Base-by-base conservation (phyloP, 2,797 vertebrate species). In the Phoxinus dragarum region DNA sequence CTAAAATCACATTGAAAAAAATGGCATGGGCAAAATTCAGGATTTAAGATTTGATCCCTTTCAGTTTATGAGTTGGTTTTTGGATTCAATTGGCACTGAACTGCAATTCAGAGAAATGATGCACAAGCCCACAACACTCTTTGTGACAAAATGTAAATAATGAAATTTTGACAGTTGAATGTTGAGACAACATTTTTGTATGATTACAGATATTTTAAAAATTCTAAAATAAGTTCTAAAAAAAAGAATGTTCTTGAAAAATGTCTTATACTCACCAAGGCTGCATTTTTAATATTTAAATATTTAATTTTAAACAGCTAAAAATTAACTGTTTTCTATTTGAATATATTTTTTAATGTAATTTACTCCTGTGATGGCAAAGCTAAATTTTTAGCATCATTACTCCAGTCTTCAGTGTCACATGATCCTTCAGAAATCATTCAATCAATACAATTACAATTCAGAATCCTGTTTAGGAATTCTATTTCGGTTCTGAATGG, bases 231-330 rank as follows among this genome's bases (percentile, higher is more conserved):
- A 49, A 74, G 17, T 21, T 21, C 27, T 6, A 73, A 31, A 73
- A 47, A 38, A 38, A 38, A 42, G 4, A 44, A 44, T 44, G 40
- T 44, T n/a, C 44, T 71, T 16, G 9, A 4, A 10, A 72, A 44
- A 9, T 0, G 12, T 5, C n/a, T 54, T 52, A 52, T 0, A 1
- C 14, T 14, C 1, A 4, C 1, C 56, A n/a, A 27, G 10, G 23
- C 56, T 59, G n/a, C n/a, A 4, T 72, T 72, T 47, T 14, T 14
- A 4, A 14, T 42, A 42, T 10, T 9, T 42, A 42, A 42, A 42
- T 42, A 9, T 42, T 42, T 42, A 42, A 14, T 47, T 47, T 4
- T 14, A 14, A 14, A n/a, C 21, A 14, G 12, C 11, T n/a, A 12
- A 42, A 69, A 68, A 40, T 3, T 0, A 11, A 47, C 68, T 42